Evolutionary conservation across 2,797 vertebrate genomes (phyloP), one percentile per base, ranked within the genome.

Genomic region (Poecilia velifera): DNA sequence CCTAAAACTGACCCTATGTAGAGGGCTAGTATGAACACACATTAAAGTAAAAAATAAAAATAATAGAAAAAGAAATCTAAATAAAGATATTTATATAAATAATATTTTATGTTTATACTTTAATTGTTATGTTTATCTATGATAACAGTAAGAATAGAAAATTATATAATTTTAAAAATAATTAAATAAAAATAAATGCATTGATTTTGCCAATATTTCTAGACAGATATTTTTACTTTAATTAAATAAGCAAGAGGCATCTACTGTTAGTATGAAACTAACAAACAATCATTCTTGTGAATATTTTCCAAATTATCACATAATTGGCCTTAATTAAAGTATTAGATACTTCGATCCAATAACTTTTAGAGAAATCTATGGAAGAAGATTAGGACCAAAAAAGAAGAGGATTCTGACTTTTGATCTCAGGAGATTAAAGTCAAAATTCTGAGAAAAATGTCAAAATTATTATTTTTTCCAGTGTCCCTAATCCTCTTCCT

Each of bases 311-410:
- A 78, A 78, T 53, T 31, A 3, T 12, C 28, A 72, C 22, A 72
- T 53, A 55, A 76, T 88, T 71, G 75, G 28, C 12, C 14, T 8
- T 73, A 84, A 81, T 79, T 62, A 76, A 71, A 79, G 62, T 43
- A 55, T 66, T 71, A 71, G 74, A 12, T 6, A 39, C 73, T 2
- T 34, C 5, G 39, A 74, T 51, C 20, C 20, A 45, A n/a, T 12
- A 34, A 41, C 72, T 81, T 20, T 49, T 20, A 20, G 47, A 49
- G 18, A 20, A 49, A 20, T 31, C 47, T 20, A 20, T 6, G 18
- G 49, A 22, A 49, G 18, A 49, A 22, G 47, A 49, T 22, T 51
- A 51, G 20, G 49, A 51, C 20, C 20, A 51, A 51, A 51, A 51
- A 51, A 51, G 18, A 47, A 47, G 14, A 47, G 14, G 16, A 47